Evolutionary conservation across 2,888 invertebrate species (phyloP), one percentile per base, ranked within the genome.

Genomic region (Myopa testacea): DNA sequence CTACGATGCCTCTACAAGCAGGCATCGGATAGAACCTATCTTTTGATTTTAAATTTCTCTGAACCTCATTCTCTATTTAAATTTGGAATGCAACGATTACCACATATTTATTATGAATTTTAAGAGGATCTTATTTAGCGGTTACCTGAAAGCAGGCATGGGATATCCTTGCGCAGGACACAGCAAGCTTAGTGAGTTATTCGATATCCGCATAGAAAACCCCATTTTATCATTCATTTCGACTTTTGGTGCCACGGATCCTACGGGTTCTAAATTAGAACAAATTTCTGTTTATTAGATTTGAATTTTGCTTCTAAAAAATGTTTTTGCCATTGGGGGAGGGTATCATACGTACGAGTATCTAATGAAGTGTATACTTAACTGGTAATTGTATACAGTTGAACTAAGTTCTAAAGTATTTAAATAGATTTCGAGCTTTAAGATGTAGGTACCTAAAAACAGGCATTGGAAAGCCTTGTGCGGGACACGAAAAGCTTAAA

Each of bases 81-180:
- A 14, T 19, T 37, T n/a, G 45, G 40, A 45, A 16, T 8, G 1
- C 45, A 19, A 50, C n/a, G 6, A n/a, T n/a, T n/a, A n/a, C n/a
- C n/a, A n/a, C n/a, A n/a, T n/a, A n/a, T 0, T 71, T 34, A 69
- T 7, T n/a, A 69, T 26, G 26, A 19, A 50, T 16, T 26, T 37
- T 26, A 55, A 70, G 4, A 26, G 26, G 26, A 55, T 10, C 7
- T 34, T n/a, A 7, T 55, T 52, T 79, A 76, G 81, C 50, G 81
- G 78, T 37, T 72, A 72, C 71, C 71, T 72, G 58, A 40, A 60
- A 60, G 38, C 40, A 58, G 86, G 86, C 82, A 86, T 91, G 68
- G 93, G 93, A 87, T 90, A 93, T 55, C 93, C 94, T 90, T 95
- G 94, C 78, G 93, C 93, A 78, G 94, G 93, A 87, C 94, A 95